Base-by-base conservation (phyloP, 2,888 invertebrate genomes). In the Perizoma flavofasciatum region DNA sequence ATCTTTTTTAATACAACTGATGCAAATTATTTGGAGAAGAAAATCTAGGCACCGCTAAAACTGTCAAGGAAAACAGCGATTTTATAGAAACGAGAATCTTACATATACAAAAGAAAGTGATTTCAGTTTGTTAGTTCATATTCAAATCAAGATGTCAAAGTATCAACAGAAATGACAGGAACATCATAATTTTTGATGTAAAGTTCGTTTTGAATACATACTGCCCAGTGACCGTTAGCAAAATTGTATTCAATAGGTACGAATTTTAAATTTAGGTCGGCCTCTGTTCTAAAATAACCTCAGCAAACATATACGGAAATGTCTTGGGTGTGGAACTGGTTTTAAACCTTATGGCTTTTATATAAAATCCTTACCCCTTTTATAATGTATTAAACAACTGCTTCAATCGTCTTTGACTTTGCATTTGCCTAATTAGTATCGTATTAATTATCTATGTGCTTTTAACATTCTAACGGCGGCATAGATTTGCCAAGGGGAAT, bases 401-500 rank as follows among this genome's bases (percentile, higher is more conserved):
- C n/a, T 35, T 35, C 10, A 10, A 35, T 10, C 5, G 5, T 7
- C 10, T 34, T 47, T 10, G 33, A 5, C 35, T 48, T 46, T 22
- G 6, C 6, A 48, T 34, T 37, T 32, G 48, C 11, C 34, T 54
- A 39, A 57, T 62, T 56, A 60, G 49, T 46, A 44, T 33, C 10
- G 57, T 60, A 55, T 45, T 44, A 65, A 64, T 59, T 55, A 59
- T 10, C 32, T 41, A 55, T 57, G 52, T 59, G 59, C 59, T 55
- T 54, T 49, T 35, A 50, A 6, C 49, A 65, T 68, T 61, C 55
- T 52, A 59, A 48, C 56, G 45, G 73, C 56, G 45, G 73, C 70
- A 75, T 72, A 69, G 72, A 77, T 79, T 80, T 75, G 72, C 69
- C 72, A 69, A 73, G 82, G 85, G 83, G 86, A 88, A 83, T 82